These are phyloP conservation scores for Orius laevigatus DNA, from an alignment of 1,140 invertebrate species.

Conservation along the genomic window DNA sequence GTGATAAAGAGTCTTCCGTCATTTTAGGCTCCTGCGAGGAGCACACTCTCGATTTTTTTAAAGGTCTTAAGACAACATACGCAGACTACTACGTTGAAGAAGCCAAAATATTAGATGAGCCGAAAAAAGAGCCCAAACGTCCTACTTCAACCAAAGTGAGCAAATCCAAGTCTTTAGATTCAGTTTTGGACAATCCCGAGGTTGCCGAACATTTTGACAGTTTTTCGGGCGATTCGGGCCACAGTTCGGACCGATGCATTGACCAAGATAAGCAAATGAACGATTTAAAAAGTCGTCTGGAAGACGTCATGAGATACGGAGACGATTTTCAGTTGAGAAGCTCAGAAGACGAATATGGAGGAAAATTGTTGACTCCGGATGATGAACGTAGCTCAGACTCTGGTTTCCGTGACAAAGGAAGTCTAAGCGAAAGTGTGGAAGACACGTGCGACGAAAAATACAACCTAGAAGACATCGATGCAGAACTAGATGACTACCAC, in stretches of 20 bases:
- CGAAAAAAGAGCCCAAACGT: constrained; percentile 3
- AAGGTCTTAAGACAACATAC: constrained; percentile 30
- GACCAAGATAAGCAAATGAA: constrained; percentile 20
- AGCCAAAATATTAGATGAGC: no score
- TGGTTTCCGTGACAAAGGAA: constrained; percentile 34
- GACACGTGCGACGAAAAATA: constrained; percentile 35
- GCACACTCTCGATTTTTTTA: constrained; percentile 33
- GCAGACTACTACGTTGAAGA: neutral
- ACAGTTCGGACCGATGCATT: constrained; percentile 10
- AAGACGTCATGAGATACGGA: constrained; percentile 18
- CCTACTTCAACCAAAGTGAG: constrained; percentile 1
- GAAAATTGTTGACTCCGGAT: constrained; percentile 33
- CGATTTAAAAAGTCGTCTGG: constrained; percentile 20
- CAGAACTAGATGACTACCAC: constrained; percentile 22
- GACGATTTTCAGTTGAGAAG: constrained; percentile 15
- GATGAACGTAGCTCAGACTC: constrained; percentile 36
- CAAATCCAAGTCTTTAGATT: constrained; percentile 12
- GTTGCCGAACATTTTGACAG: constrained; percentile 2
- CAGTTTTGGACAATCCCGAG: no score
- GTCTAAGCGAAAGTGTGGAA: constrained; percentile 24
- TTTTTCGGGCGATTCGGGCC: constrained; percentile 13
- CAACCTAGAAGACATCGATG: constrained; percentile 26
- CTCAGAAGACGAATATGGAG: constrained; percentile 29
- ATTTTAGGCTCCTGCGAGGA: constrained; percentile 37
- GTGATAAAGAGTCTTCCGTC: constrained; percentile 29